Conservation (phyloP, 2,113 vertebrate species). For the Paramormyrops kingsleyae region DNA sequence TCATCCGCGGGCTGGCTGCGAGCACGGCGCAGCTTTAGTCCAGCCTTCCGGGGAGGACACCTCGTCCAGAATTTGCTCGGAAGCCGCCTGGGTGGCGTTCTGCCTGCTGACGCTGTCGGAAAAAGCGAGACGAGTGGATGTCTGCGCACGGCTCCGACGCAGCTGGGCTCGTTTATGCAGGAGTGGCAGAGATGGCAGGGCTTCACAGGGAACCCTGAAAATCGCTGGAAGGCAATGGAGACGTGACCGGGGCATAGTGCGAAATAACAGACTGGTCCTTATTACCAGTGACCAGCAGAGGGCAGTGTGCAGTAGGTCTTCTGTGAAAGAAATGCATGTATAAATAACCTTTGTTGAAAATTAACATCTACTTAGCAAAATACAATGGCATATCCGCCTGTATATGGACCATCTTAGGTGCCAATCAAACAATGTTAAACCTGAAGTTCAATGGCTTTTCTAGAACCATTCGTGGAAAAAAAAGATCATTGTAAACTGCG, state of each 20-base stretch:
- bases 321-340: background rate
- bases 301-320: conserved; percentile 40
- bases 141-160: background rate
- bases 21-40: background rate
- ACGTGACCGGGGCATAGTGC: background rate
- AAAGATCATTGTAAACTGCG: background rate
- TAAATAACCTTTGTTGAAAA: conserved; percentile 13
- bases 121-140: background rate
- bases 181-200: background rate
- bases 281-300: conserved; percentile 40
- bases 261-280: background rate
- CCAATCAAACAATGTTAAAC: background rate
- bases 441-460: background rate
- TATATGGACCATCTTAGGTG: too few species aligned
- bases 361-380: background rate
- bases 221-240: conserved; percentile 1
- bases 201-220: background rate
- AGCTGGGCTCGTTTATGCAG: background rate
- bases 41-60: background rate
- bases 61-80: background rate
- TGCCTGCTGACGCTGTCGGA: background rate
- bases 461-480: background rate
- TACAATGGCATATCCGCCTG: background rate
- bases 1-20: background rate
- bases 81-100: background rate